Conservation (phyloP, 2,888 invertebrate genomes). For the Lycaena phlaeas region DNA sequence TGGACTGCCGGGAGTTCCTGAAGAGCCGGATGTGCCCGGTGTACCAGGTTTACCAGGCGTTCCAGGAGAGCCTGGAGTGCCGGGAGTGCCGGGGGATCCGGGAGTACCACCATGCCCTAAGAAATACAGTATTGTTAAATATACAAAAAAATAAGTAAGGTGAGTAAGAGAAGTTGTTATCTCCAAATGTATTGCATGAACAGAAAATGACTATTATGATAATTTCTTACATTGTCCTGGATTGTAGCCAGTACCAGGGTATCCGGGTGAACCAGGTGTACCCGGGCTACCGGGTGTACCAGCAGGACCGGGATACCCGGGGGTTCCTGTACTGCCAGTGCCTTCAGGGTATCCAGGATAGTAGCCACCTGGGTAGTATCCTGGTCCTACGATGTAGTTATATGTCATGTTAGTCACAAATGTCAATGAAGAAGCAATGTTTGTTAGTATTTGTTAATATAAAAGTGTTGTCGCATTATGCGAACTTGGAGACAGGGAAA, state of each 20-base stretch:
- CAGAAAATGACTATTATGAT: neutral
- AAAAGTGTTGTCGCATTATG: too few species aligned
- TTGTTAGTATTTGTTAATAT: too few species aligned
- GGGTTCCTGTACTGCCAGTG: too few species aligned
- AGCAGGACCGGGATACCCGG: conserved; percentile 43
- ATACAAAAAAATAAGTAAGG: too few species aligned
- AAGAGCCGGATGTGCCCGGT: conserved; percentile 24
- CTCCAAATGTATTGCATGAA: too few species aligned
- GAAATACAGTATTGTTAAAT: too few species aligned
- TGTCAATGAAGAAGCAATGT: neutral
- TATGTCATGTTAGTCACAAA: neutral
- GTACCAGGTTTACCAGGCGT: conserved; percentile 26
- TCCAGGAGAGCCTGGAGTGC: conserved; percentile 17
- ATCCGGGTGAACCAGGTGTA: conserved; percentile 13
- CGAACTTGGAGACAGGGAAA: too few species aligned
- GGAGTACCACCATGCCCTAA: conserved; percentile 18
- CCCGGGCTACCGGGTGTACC: conserved; percentile 23
- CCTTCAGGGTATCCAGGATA: too few species aligned
- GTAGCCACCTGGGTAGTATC: neutral
- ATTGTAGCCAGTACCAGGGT: conserved; percentile 30
- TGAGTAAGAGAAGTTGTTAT: too few species aligned
- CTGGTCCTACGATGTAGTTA: neutral
- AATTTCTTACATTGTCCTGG: conserved; percentile 13
- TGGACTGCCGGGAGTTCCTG: too few species aligned
- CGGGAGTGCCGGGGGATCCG: neutral